A percentile compares a stretch with the other conserved stretches of the same genome.
These are phyloP conservation scores for Tryphoninae sp. DNA, from an alignment of 2,888 invertebrate genomes.

Conservation along the genomic window DNA sequence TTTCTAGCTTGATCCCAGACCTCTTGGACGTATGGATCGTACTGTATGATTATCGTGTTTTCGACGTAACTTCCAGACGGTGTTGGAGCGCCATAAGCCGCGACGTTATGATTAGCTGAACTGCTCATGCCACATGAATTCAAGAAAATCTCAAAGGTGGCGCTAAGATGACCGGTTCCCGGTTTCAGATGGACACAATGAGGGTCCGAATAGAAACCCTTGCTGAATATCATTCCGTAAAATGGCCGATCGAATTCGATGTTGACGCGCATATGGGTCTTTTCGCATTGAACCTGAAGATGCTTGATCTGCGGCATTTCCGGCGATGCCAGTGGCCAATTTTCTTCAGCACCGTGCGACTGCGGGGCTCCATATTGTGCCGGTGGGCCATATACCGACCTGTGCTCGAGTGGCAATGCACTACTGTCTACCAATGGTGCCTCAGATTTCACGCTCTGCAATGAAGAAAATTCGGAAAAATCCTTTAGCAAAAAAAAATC, in stretches of 20 bases:
- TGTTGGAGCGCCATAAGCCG: constrained; percentile 92
- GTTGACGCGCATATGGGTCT: constrained; percentile 97
- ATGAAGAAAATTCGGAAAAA: constrained; percentile 69
- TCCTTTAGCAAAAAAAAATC: background rate
- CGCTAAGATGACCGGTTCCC: constrained; percentile 94
- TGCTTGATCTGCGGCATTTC: constrained; percentile 97
- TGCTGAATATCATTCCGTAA: constrained; percentile 97
- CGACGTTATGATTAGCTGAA: constrained; percentile 94
- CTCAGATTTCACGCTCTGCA: constrained; percentile 90
- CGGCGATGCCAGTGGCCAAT: constrained; percentile 93
- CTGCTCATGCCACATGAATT: constrained; percentile 97
- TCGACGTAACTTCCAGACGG: constrained; percentile 97
- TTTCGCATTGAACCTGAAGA: constrained; percentile 96
- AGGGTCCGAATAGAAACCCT: constrained; percentile 95
- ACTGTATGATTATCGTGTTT: constrained; percentile 96
- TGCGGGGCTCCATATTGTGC: constrained; percentile 83
- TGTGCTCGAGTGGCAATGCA: constrained; percentile 90
- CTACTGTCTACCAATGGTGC: constrained; percentile 91
- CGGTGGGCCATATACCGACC: constrained; percentile 86
- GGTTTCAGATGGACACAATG: constrained; percentile 96
- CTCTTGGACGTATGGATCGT: constrained; percentile 96
- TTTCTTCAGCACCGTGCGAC: constrained; percentile 86
- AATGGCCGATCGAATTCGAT: constrained; percentile 97
- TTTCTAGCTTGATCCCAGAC: constrained; percentile 98
- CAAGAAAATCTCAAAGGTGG: constrained; percentile 96